Evolutionary conservation across 2,113 vertebrate species (phyloP).

Genomic region (Harpagus bidentatus): DNA sequence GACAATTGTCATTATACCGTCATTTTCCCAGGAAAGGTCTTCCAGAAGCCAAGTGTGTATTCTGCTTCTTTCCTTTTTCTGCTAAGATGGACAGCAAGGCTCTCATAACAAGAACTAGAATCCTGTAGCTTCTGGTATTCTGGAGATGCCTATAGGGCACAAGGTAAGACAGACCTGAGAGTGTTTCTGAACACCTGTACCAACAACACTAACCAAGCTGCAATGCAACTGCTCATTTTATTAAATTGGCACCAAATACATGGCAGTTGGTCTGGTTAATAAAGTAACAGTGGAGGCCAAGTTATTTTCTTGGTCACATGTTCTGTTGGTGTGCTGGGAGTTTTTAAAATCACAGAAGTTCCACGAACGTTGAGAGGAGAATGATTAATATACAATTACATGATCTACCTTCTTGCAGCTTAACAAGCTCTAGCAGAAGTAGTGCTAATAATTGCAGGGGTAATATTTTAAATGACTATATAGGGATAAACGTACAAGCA

Average conservation of each 20-base stretch:
- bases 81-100: conserved; percentile 82
- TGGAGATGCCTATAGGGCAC: conserved; percentile 73
- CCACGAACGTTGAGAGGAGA: neutral
- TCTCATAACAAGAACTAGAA: conserved; percentile 85
- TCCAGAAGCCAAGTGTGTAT: conserved; percentile 93
- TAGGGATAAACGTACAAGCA: neutral
- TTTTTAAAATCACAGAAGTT: neutral
- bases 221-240: neutral
- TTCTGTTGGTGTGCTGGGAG: neutral
- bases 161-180: neutral
- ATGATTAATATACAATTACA: neutral
- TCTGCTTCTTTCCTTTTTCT: conserved; percentile 91
- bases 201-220: neutral
- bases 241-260: neutral
- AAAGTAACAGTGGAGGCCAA: neutral
- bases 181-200: neutral
- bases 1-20: conserved; percentile 74
- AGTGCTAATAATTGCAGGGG: neutral
- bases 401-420: neutral
- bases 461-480: neutral
- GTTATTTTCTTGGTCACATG: neutral
- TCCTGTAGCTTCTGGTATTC: conserved; percentile 94
- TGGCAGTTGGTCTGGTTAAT: neutral
- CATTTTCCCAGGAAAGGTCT: conserved; percentile 98
- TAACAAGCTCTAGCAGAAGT: neutral